Base-by-base conservation (phyloP, 1,140 invertebrate genomes). In the Pantala flavescens region DNA sequence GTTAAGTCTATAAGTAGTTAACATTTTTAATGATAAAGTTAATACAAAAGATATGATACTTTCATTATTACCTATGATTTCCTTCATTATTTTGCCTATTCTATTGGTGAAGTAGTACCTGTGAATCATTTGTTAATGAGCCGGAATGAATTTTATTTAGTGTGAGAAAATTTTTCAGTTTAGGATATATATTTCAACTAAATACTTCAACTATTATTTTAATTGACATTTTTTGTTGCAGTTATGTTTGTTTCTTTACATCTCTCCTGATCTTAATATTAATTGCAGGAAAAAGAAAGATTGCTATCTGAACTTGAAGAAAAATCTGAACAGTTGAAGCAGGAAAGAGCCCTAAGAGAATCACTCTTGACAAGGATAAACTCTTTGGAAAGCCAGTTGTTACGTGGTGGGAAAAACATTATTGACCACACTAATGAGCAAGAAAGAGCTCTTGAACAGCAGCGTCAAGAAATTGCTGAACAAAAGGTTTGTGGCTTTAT, bases 391-490 rank as follows among this genome's bases (percentile, higher is more conserved):
- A 93, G 93, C 78, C 93, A 96, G 80, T 84, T 98, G 75, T 87
- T 98, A 42, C 88, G 89, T 76, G 96, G 95, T 42, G 86, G 86
- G 0, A 94, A 93, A 81, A 94, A 95, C 81, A 91, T 98, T 71
- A 87, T 96, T 23, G 94, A 97, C 81, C 93, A 95, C 79, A 94
- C 95, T 16, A 93, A 94, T 80, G 90, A 96, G 82, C 93, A 95
- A 77, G 91, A 96, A 80, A 85, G 90, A 77, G 90, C 91, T 74
- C 83, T 98, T 28, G 92, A 96, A 80, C 89, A 91, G 79, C 87
- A 91, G 77, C 85, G 89, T 73, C 84, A 87, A 72, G 93, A 97
- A 82, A 91, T 97, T 75, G 89, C 91, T 0, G 94, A 96, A 80
- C 87, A 94, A 79, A 95, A 93, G 83, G 90, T 89, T 82, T 36